Percentiles rank a stretch among this genome's conserved stretches.
Evolutionary conservation across 2,113 vertebrate species (phyloP).

Genomic region (Chroicocephalus ridibundus): DNA sequence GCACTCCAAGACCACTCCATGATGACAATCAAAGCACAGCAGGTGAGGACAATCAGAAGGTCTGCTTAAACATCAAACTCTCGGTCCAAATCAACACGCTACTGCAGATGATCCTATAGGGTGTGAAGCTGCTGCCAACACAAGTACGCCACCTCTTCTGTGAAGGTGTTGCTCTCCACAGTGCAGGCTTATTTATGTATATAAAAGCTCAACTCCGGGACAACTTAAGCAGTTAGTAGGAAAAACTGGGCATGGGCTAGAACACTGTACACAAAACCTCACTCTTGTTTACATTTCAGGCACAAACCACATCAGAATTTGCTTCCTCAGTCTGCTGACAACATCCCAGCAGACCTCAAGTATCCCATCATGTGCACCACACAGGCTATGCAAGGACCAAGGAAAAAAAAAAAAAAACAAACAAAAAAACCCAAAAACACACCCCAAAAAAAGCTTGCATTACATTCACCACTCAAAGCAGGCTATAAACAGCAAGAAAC

Average conservation of each 20-base stretch:
- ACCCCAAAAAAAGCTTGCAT: rapidly evolving
- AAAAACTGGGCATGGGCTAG: not conserved
- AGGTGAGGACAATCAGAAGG: not conserved
- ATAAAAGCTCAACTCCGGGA: not conserved
- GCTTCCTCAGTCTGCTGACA: not conserved
- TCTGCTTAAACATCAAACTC: not conserved
- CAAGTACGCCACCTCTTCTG: not conserved
- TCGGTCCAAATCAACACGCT: not conserved
- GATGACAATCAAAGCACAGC: not conserved
- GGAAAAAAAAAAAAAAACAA: no score
- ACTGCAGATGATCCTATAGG: not conserved
- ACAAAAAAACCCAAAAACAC: no score
- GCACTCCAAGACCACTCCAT: not conserved
- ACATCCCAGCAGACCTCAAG: not conserved
- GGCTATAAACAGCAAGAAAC: not conserved
- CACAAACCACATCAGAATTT: not conserved
- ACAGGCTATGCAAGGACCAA: not conserved
- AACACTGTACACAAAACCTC: not conserved
- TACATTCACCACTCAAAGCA: not conserved
- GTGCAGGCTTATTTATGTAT: not conserved
- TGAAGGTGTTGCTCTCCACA: not conserved
- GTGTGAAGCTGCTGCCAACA: not conserved
- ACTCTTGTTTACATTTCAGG: not conserved
- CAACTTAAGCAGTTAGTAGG: not conserved
- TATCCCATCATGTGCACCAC: not conserved